Percentiles rank a stretch among this genome's conserved stretches.
phyloP scores from a whole-genome alignment of 2,113 vertebrate species.

The Okapia johnstoni region DNA sequence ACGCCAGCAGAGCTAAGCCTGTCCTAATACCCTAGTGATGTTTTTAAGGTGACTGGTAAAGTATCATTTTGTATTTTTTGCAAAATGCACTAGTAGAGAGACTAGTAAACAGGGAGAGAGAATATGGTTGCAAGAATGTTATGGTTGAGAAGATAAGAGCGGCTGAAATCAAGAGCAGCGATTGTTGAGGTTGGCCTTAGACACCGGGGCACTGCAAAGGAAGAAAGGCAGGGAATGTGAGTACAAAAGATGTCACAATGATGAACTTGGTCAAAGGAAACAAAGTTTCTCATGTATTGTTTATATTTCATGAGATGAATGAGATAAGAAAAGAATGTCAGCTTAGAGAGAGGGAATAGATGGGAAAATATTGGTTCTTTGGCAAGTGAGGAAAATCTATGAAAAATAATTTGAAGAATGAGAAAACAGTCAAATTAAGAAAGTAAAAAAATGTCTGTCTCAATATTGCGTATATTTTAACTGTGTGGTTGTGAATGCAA shows the following conservation, averaged over 20 bases:
- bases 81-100: background rate
- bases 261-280: background rate
- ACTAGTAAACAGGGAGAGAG: background rate
- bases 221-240: background rate
- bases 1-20: background rate
- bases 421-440: background rate
- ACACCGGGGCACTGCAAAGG: background rate
- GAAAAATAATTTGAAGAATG: conserved; percentile 18
- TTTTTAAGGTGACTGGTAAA: background rate
- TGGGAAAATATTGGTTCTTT: background rate
- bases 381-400: background rate
- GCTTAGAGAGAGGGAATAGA: background rate
- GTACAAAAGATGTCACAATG: background rate
- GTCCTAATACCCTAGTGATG: background rate
- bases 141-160: background rate
- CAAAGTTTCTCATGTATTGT: background rate
- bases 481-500: background rate
- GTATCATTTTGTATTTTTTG: background rate
- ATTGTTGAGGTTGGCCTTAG: background rate
- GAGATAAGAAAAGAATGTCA: background rate
- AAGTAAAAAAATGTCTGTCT: background rate
- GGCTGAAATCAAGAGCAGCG: background rate
- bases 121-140: background rate
- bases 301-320: background rate
- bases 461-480: background rate